A percentile compares a stretch with the other conserved stretches of the same genome.
Evolutionary conservation across 2,113 vertebrate species (phyloP).

Genomic region (Galeopterus variegatus): DNA sequence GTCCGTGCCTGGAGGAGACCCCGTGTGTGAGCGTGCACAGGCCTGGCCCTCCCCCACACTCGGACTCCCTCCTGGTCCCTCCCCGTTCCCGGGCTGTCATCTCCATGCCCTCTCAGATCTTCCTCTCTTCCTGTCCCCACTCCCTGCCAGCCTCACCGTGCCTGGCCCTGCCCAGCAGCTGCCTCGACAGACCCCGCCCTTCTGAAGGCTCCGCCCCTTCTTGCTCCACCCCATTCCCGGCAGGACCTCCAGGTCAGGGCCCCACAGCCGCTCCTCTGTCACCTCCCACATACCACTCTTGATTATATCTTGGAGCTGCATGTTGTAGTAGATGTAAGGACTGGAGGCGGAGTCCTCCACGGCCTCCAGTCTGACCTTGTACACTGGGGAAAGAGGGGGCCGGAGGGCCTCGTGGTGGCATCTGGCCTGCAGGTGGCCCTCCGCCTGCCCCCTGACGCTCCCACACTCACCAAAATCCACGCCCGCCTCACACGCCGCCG

Average conservation of each 20-base stretch:
- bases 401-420: fast-evolving
- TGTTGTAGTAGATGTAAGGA: slow-evolving; percentile 71
- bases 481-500: slow-evolving; percentile 80
- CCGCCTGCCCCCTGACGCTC: fast-evolving
- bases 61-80: neutral
- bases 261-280: fast-evolving
- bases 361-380: slow-evolving; percentile 66
- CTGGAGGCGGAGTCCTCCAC: neutral
- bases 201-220: no score
- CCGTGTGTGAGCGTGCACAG: no score
- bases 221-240: no score
- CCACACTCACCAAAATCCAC: slow-evolving; percentile 75
- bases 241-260: neutral
- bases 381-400: slow-evolving; percentile 48
- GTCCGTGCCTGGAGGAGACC: slow-evolving; percentile 28
- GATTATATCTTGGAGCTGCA: slow-evolving; percentile 71
- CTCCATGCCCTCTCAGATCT: no score
- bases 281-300: slow-evolving; percentile 56
- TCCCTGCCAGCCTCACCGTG: no score
- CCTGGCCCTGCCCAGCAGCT: no score
- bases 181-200: no score
- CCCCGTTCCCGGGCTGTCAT: no score
- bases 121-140: no score
- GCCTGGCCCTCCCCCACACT: fast-evolving
- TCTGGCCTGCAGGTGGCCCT: neutral